These are phyloP conservation scores for Blera fallax DNA, from an alignment of 2,888 invertebrate species.

Conservation along the genomic window DNA sequence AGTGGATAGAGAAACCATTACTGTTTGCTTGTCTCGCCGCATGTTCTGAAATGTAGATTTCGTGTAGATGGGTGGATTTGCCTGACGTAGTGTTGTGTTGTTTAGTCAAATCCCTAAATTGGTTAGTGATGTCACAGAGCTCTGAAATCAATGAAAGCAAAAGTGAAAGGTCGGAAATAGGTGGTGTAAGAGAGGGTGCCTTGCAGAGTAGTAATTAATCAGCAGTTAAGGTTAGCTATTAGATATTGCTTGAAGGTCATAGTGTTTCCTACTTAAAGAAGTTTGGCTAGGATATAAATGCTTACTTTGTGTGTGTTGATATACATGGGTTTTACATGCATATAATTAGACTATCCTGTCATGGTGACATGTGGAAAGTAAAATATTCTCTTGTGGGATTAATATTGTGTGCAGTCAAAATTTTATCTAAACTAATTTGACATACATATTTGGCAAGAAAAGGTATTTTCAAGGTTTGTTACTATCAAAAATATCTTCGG, in stretches of 20 bases:
- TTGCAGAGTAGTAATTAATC: conserved; percentile 52
- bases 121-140: conserved; percentile 60
- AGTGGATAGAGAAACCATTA: conserved; percentile 28
- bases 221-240: conserved; percentile 56
- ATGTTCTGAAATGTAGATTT: conserved; percentile 42
- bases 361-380: background rate
- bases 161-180: conserved; percentile 64
- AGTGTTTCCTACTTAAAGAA: conserved; percentile 25
- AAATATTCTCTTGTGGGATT: no score
- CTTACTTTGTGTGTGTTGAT: conserved; percentile 7
- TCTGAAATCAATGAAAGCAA: conserved; percentile 60
- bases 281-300: conserved; percentile 15
- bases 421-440: no score
- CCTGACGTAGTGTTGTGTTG: conserved; percentile 44
- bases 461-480: no score
- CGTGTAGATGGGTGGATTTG: conserved; percentile 41
- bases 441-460: no score
- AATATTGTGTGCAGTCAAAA: no score
- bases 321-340: background rate
- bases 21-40: conserved; percentile 52
- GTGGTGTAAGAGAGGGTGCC: conserved; percentile 14
- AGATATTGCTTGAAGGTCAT: conserved; percentile 42
- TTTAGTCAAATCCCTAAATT: conserved; percentile 59
- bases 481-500: no score
- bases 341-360: background rate